A percentile compares a stretch with the other conserved stretches of the same genome.
Evolutionary conservation across 35 echinoderm and acorn worm genomes (phyloP).

Genomic region (Apostichopus californicus): DNA sequence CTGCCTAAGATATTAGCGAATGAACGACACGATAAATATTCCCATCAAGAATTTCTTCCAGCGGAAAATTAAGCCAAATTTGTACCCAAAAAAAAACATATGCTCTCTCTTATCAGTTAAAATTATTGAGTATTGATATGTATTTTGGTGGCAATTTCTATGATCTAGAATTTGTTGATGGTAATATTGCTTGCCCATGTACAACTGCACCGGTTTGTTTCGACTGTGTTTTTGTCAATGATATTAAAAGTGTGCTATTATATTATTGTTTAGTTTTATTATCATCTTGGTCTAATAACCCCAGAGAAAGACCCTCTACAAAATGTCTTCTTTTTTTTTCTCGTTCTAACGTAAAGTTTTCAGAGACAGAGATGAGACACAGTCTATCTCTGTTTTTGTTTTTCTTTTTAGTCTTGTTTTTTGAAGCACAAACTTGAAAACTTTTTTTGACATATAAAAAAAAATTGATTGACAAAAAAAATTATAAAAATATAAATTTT

Average conservation of each 20-base stretch:
- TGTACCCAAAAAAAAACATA: no score
- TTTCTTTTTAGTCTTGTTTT: constrained; percentile 5
- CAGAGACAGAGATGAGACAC: neutral
- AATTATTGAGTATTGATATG: no score
- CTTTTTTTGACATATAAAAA: constrained; percentile 9
- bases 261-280: neutral
- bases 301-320: neutral
- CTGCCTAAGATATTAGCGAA: no score
- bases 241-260: neutral
- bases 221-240: no score
- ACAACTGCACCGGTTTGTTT: no score
- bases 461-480: constrained; percentile 3
- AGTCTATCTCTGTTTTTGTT: neutral
- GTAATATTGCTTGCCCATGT: no score
- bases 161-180: no score
- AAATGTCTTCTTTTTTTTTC: constrained; percentile 18
- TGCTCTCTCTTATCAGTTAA: no score
- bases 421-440: constrained; percentile 40
- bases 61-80: no score
- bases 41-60: no score
- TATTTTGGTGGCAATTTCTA: no score
- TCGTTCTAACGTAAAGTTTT: neutral
- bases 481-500: neutral
- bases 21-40: no score
- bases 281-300: neutral